Base-by-base conservation (phyloP, 2,888 invertebrate species). In the Acholoe squamosa region DNA sequence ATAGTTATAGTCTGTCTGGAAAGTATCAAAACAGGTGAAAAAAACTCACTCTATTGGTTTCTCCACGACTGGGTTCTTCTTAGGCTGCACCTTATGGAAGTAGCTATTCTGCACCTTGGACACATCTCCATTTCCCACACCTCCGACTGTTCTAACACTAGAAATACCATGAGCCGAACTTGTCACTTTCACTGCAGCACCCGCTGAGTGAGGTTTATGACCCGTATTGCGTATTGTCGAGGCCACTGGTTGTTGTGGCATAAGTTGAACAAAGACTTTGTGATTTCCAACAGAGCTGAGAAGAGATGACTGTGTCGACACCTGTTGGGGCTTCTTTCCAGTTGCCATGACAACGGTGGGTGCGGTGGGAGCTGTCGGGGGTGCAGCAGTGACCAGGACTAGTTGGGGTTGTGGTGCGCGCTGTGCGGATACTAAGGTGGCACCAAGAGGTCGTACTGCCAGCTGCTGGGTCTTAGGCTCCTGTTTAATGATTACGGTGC, bases 221-320 rank as follows among this genome's bases (percentile, higher is more conserved):
- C 33, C 77, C 33, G 33, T n/a, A 12, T 1, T 33, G 12, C 33
- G 77, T 12, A 31, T 77, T 12, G 7, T 77, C n/a, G 77, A 33
- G 7, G 5, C 77, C 34, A n/a, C n/a, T n/a, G n/a, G n/a, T n/a
- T 89, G 77, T 28, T 22, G 71, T 28, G 89, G 89, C 33, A 89
- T 22, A 51, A 91, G 51, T 52, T 91, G 91, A 1, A 91, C 43
- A 7, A 91, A 61, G 12, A 91, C 91, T 0, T 91, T 91, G 88
- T 91, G 91, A 51, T 90, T 91, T 22, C 91, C 91, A 33, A 91
- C 88, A 22, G 90, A 90, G 7, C 88, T 91, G 19, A 91, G 77
- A 0, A 90, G 89, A 28, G 54, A 52, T 12, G 88, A 51, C 14
- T 7, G 52, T 51, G 52, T 52, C 25, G 51, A 43, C 51, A 10